A percentile compares a stretch with the other conserved stretches of the same genome.
phyloP scores from a whole-genome alignment of 1,140 invertebrate species.

The Eulimnadia texana region DNA sequence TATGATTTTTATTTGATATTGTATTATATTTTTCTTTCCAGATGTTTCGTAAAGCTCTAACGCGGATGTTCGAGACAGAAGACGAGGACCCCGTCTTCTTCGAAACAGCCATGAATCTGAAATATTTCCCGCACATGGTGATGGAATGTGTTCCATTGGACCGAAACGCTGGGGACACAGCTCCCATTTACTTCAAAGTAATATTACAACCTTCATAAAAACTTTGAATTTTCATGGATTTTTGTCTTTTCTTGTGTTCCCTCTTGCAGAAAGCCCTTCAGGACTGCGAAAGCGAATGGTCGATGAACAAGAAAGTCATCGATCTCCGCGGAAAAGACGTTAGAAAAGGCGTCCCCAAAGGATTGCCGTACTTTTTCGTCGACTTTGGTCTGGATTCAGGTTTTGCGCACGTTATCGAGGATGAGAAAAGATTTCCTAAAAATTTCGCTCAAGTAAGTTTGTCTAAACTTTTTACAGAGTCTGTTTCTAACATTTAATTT shows the following conservation, averaged over 20 bases:
- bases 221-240: background rate
- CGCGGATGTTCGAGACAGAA: conserved; percentile 50
- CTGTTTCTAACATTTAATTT: conserved; percentile 8
- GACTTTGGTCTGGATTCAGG: conserved; percentile 80
- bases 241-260: conserved; percentile 1
- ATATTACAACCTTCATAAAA: background rate
- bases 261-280: conserved; percentile 66
- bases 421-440: conserved; percentile 67
- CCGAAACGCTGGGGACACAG: conserved; percentile 60
- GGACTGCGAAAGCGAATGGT: conserved; percentile 89
- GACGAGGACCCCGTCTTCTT: conserved; percentile 78
- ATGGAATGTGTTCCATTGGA: conserved; percentile 80
- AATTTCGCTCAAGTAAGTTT: conserved; percentile 74
- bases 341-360: conserved; percentile 71
- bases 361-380: conserved; percentile 84
- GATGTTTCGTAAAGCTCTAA: conserved; percentile 55
- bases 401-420: conserved; percentile 92
- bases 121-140: conserved; percentile 65
- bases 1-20: background rate
- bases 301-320: conserved; percentile 87
- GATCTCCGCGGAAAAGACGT: conserved; percentile 59
- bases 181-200: conserved; percentile 89
- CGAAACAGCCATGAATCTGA: conserved; percentile 63
- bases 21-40: conserved; percentile 28
- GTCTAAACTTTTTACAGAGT: background rate